Evolutionary conservation across 2,113 vertebrate species (phyloP).

Genomic region (Sisor rabdophorus): DNA sequence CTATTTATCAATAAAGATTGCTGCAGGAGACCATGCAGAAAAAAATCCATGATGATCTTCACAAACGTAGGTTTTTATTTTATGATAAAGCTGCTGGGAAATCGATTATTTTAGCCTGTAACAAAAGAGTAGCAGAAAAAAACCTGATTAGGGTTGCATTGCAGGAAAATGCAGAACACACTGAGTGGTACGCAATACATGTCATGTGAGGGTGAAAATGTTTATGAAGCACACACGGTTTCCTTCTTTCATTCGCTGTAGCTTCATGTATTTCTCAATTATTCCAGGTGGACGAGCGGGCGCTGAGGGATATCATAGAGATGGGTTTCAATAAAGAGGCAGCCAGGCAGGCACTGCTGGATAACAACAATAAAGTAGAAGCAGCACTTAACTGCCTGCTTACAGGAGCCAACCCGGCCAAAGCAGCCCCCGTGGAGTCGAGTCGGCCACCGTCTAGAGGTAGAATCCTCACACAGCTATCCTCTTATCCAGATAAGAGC

Average conservation of each 20-base stretch:
- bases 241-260: neutral
- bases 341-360: conserved; percentile 89
- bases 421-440: conserved; percentile 58
- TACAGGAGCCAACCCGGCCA: conserved; percentile 75
- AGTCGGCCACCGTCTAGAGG: conserved; percentile 74
- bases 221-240: no score
- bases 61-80: no score
- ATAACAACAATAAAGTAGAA: conserved; percentile 92
- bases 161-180: neutral
- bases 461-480: conserved; percentile 49
- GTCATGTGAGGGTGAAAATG: neutral
- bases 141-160: no score
- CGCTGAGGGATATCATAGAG: conserved; percentile 92
- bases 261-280: neutral
- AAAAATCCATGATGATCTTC: no score
- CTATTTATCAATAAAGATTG: no score
- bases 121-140: no score
- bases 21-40: no score
- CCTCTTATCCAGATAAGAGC: neutral
- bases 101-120: no score
- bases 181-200: neutral
- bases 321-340: conserved; percentile 96
- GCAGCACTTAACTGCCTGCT: conserved; percentile 90
- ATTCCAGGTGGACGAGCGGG: conserved; percentile 89
- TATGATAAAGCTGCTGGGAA: no score